Evolutionary conservation across 2,113 vertebrate species (phyloP), one percentile per base, ranked within the genome.

Genomic region (Nerophis lumbriciformis): DNA sequence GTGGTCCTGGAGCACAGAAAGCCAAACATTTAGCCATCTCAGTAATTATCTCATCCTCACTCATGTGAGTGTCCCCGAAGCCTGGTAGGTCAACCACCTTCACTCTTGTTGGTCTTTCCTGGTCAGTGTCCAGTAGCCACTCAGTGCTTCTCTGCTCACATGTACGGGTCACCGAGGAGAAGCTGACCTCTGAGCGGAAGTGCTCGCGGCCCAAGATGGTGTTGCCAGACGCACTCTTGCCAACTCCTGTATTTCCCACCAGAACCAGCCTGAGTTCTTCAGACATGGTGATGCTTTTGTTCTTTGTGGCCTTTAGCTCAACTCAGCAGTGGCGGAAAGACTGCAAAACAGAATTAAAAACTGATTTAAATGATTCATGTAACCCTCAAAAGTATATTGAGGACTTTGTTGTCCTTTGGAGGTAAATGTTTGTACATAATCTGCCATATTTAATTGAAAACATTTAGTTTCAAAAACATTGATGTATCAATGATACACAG

Each of bases 181-280:
- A 78, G 1, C 88, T 84, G 65, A 82, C 59, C 76, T 77, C 68
- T 1, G 91, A 91, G 63, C 75, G 71, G 65, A 91, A 91, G 45
- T 80, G 65, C 53, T 5, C 65, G 7, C 52, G 60, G 56, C 89
- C 89, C 71, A 92, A 53, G 68, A 92, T 90, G 69, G 88, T 91
- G 83, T 92, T 92, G 53, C 88, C 91, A 63, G 89, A 88, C 0
- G 89, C 85, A 16, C 91, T 90, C 65, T 91, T 92, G 57, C 89
- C 91, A 14, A 87, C 77, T 16, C 91, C 90, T 0, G 89, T 91
- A 63, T 83, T 88, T 55, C 90, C 91, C 4, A 91, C 64, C 45
- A 92, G 86, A 42, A 92, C 88, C 12, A 91, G 79, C 47, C 89
- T 49, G 69, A 90, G 83, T n/a, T 88, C 85, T 48, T 85, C 72